phyloP scores from a whole-genome alignment of 2,888 invertebrate genomes.

The Melikaiella ostensackeni region DNA sequence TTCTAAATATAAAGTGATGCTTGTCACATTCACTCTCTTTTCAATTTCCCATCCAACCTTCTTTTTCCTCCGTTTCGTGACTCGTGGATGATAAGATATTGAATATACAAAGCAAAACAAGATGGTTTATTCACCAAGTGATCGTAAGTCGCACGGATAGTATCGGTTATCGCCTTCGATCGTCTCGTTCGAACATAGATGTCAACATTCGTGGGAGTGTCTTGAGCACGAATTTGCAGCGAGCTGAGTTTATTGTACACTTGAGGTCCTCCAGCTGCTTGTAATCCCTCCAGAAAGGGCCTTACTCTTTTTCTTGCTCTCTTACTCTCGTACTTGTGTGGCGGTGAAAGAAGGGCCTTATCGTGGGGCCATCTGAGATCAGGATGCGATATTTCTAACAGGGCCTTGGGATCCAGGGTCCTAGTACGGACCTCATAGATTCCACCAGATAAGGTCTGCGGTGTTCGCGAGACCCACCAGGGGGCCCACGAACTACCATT shows the following conservation, averaged over 20 bases:
- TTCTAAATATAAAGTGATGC: not conserved
- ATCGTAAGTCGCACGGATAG: constrained; percentile 39
- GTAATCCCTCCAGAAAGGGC: constrained; percentile 66
- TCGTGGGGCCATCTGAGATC: constrained; percentile 74
- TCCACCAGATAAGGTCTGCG: constrained; percentile 71
- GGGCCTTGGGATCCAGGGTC: constrained; percentile 67
- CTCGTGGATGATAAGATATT: constrained; percentile 35
- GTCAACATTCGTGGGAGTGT: constrained; percentile 60
- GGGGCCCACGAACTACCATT: constrained; percentile 65
- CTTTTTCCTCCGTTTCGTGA: not conserved
- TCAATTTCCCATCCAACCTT: not conserved
- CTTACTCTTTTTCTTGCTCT: constrained; percentile 45
- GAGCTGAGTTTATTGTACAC: constrained; percentile 65
- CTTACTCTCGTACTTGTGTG: constrained; percentile 48
- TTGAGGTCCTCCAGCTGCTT: constrained; percentile 70
- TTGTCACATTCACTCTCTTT: constrained; percentile 16
- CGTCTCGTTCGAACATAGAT: constrained; percentile 61
- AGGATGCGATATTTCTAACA: constrained; percentile 74
- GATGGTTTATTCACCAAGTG: constrained; percentile 37
- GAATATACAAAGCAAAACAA: constrained; percentile 36
- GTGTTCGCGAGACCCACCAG: constrained; percentile 74
- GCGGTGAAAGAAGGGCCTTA: constrained; percentile 67
- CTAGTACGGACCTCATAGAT: constrained; percentile 69
- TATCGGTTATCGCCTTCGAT: constrained; percentile 34
- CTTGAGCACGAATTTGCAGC: constrained; percentile 66